Evolutionary conservation across 1,140 invertebrate genomes (phyloP), one percentile per base, ranked within the genome.

Genomic region (Drosophila littoralis): DNA sequence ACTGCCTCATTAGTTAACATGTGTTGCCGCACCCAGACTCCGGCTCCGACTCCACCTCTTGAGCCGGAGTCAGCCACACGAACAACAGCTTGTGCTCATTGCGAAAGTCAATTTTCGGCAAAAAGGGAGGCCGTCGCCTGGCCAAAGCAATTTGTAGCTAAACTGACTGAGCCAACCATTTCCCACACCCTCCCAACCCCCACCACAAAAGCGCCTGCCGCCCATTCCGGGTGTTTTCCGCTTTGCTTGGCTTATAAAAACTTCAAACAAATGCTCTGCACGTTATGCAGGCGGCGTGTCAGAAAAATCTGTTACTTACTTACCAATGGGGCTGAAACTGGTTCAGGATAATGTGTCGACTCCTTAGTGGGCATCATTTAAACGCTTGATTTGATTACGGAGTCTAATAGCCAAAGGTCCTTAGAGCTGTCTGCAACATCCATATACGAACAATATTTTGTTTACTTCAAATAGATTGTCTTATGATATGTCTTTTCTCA

Each of bases 51-150:
- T 46, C 17, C 12, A 28, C 22, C 22, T 28, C 22, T 28, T 28
- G 22, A 32, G 6, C 3, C 42, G 17, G 35, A 51, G 12, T 67
- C 42, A 64, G 60, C 63, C 68, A 60, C 75, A 57, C 57, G 61
- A 71, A 84, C 84, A 88, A 89, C 84, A 88, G 84, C 84, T 88
- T 89, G 84, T 75, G 76, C 83, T 83, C 83, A 89, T 88, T 89
- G 83, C 83, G 73, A 88, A 88, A 89, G 84, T 88, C 84, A 88
- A 88, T 88, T 88, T 84, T 88, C 84, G 80, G 79, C 73, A 83
- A 72, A 79, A 79, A 61, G 71, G 75, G 48, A 50, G 32, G 45
- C 42, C 15, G 17, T 38, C 50, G 52, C 36, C 43, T 45, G 38
- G 43, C 64, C 51, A 66, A 57, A 77, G 69, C 81, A 83, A 84